Evolutionary conservation across 2,888 invertebrate genomes (phyloP).

Genomic region (Caenorhabditis plicata): DNA sequence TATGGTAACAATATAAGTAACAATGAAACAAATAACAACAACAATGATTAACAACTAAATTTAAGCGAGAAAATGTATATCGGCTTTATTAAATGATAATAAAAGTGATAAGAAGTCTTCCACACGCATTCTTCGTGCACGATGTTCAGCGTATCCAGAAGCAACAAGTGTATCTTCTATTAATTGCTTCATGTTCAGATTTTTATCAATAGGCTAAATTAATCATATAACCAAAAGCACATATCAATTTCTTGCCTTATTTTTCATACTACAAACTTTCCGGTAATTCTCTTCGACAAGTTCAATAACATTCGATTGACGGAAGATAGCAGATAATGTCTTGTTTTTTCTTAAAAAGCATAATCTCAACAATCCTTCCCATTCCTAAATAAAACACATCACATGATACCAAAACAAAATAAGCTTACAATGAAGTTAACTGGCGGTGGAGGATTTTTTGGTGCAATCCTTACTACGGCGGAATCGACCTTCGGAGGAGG

Average conservation of each 20-base stretch:
- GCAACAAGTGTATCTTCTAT: slow-evolving; percentile 76
- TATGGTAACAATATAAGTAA: background rate
- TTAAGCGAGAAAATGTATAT: slow-evolving; percentile 78
- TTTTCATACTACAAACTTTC: slow-evolving; percentile 82
- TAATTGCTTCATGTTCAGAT: slow-evolving; percentile 81
- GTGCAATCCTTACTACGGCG: slow-evolving; percentile 93
- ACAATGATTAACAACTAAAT: slow-evolving; percentile 4
- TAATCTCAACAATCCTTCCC: slow-evolving; percentile 95
- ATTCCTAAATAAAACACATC: slow-evolving; percentile 74
- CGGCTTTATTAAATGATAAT: slow-evolving; percentile 84
- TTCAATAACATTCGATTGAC: slow-evolving; percentile 73
- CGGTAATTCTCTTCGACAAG: slow-evolving; percentile 87
- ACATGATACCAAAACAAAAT: background rate
- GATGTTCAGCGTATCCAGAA: slow-evolving; percentile 75
- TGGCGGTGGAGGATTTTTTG: slow-evolving; percentile 87
- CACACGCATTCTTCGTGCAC: slow-evolving; percentile 89
- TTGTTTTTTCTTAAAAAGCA: slow-evolving; percentile 95
- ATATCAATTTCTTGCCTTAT: too few species aligned
- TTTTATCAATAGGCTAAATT: slow-evolving; percentile 75
- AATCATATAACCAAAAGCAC: slow-evolving; percentile 18
- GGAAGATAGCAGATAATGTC: slow-evolving; percentile 86
- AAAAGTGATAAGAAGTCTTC: slow-evolving; percentile 89
- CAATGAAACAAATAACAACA: slow-evolving; percentile 3
- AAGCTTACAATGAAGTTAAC: slow-evolving; percentile 41
- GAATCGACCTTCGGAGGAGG: slow-evolving; percentile 98